A percentile compares a stretch with the other conserved stretches of the same genome.
phyloP scores from a whole-genome alignment of 2,113 vertebrate genomes.

The Pipra filicauda region DNA sequence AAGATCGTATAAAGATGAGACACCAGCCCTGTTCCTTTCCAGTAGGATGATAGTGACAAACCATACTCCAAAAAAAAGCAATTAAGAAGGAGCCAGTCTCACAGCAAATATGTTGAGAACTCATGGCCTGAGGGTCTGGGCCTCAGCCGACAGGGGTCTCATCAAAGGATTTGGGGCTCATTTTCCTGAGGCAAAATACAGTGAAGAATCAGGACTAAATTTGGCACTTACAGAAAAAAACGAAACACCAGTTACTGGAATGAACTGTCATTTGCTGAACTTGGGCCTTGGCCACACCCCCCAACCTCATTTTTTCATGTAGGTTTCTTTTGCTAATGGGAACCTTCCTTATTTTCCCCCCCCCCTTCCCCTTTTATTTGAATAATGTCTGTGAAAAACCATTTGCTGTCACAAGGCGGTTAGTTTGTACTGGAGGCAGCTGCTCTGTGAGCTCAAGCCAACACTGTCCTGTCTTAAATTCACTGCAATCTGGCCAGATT shows the following conservation, averaged over 20 bases:
- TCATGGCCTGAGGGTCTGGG: background rate
- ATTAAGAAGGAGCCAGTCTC: background rate
- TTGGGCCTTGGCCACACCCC: background rate
- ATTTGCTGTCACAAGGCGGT: background rate
- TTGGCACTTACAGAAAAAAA: background rate
- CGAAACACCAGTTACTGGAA: background rate
- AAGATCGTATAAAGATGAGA: background rate
- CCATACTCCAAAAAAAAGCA: background rate
- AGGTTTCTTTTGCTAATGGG: background rate
- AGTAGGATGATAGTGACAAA: background rate
- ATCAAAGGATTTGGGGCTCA: background rate
- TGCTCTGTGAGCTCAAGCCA: background rate
- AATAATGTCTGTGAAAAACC: background rate
- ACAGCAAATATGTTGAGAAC: background rate
- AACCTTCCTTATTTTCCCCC: background rate
- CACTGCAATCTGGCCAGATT: background rate
- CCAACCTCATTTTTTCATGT: background rate
- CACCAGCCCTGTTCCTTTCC: background rate
- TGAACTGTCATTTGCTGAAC: background rate
- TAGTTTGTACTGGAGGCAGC: slow-evolving; percentile 54
- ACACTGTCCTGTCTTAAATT: background rate
- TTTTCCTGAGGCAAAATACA: background rate
- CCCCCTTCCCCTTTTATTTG: background rate
- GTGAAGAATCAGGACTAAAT: background rate
- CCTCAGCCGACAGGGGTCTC: background rate